Conservation (phyloP, 1,140 invertebrate genomes). For the Brachionus koreanus region DNA sequence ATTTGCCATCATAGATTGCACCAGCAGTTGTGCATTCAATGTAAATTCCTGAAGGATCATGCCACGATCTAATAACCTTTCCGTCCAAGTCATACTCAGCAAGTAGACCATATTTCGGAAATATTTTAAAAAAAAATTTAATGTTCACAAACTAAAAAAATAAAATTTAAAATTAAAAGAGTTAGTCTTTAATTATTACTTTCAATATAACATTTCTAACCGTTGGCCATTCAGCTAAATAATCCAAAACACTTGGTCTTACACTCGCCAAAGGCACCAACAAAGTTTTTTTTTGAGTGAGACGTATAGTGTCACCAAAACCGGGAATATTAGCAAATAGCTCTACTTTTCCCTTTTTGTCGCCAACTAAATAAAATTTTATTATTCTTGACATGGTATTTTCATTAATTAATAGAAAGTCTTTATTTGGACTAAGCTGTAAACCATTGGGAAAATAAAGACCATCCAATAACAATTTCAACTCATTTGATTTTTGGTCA, state of each 20-base stretch:
- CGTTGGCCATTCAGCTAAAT: not conserved
- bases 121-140: not conserved
- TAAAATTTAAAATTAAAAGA: not conserved
- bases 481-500: slow-evolving; percentile 29
- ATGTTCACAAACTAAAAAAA: slow-evolving; percentile 10
- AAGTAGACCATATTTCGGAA: slow-evolving; percentile 11
- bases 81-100: slow-evolving; percentile 36
- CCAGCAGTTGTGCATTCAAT: slow-evolving; percentile 24
- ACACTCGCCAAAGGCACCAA: not conserved
- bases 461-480: not conserved
- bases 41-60: not conserved
- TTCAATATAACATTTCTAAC: not conserved
- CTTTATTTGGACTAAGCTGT: slow-evolving; percentile 9
- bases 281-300: not conserved
- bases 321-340: not conserved
- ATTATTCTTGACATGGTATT: slow-evolving; percentile 21
- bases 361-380: slow-evolving; percentile 8
- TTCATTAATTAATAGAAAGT: slow-evolving; percentile 17
- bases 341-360: slow-evolving; percentile 10
- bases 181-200: not conserved
- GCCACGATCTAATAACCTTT: slow-evolving; percentile 12
- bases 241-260: not conserved
- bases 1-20: slow-evolving; percentile 5
- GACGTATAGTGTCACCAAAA: slow-evolving; percentile 32
- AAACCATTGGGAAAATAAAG: slow-evolving; percentile 40